Conservation (phyloP, 2,797 vertebrate genomes). For the Kryptolebias ocellatus region DNA sequence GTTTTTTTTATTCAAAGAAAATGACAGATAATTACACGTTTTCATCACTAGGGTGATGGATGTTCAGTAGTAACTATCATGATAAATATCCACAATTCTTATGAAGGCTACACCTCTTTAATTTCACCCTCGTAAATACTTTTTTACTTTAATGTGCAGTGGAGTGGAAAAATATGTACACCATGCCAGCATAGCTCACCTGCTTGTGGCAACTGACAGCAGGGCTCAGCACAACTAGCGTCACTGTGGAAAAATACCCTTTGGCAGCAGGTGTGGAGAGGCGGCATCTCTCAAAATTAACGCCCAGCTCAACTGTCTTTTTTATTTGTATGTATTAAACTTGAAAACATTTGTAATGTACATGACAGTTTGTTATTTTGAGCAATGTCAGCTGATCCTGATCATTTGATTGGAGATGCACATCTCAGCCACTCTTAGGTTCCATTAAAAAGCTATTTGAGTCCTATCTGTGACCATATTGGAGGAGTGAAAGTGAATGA, state of each 20-base stretch:
- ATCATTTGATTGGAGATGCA: not conserved
- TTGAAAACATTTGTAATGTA: not conserved
- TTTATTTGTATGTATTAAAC: not conserved
- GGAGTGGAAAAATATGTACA: slow-evolving; percentile 19
- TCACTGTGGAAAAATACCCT: slow-evolving; percentile 18
- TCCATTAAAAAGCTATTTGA: not conserved
- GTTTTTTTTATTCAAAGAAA: not conserved
- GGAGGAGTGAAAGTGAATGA: not conserved
- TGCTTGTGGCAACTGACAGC: slow-evolving; percentile 4
- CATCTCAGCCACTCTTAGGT: not conserved
- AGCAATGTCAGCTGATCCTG: not conserved
- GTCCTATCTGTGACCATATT: no score
- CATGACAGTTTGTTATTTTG: not conserved
- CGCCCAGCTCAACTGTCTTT: not conserved
- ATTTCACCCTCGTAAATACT: slow-evolving; percentile 21
- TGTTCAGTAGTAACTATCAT: not conserved
- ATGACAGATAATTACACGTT: not conserved
- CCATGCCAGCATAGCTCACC: slow-evolving; percentile 1
- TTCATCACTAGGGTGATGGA: not conserved
- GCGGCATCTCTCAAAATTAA: not conserved
- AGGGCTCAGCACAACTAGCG: not conserved
- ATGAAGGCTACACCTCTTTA: not conserved
- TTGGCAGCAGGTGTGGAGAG: slow-evolving; percentile 6
- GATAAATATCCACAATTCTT: not conserved
- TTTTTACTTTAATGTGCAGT: slow-evolving; percentile 7